Percentiles rank a stretch among this genome's conserved stretches.
phyloP scores from a whole-genome alignment of 2,113 vertebrate genomes.

The Aplodontia rufa region DNA sequence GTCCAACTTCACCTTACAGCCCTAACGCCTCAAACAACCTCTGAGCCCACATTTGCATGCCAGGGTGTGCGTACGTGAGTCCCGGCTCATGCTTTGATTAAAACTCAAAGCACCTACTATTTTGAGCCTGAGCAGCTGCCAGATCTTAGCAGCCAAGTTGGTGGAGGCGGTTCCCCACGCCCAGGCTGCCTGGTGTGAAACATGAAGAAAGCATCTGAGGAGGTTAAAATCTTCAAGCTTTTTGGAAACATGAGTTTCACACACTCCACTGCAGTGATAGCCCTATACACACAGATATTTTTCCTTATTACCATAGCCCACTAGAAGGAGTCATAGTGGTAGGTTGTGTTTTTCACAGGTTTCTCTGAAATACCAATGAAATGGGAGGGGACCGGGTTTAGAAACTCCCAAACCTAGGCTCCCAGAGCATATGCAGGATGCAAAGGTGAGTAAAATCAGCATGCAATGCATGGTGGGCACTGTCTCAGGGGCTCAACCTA shows the following conservation, averaged over 20 bases:
- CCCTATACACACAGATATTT: background rate
- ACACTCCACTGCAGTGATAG: background rate
- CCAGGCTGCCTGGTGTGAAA: slow-evolving; percentile 53
- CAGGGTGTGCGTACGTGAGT: slow-evolving; percentile 85
- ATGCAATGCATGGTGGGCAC: background rate
- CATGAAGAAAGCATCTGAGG: slow-evolving; percentile 5
- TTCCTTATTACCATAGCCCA: background rate
- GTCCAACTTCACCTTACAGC: slow-evolving; percentile 74
- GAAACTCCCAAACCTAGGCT: background rate
- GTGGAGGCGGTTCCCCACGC: slow-evolving; percentile 61
- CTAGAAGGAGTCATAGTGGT: background rate
- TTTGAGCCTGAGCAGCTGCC: slow-evolving; percentile 87
- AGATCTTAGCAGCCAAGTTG: slow-evolving; percentile 77
- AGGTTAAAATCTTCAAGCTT: slow-evolving; percentile 47
- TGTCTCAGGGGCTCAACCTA: no score
- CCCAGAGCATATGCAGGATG: background rate
- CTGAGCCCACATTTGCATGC: slow-evolving; percentile 61
- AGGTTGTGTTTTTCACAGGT: background rate
- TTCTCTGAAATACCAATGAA: background rate
- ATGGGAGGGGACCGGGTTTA: background rate
- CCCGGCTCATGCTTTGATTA: slow-evolving; percentile 83
- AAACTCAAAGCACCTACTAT: slow-evolving; percentile 86
- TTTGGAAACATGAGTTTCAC: background rate
- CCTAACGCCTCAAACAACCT: slow-evolving; percentile 70
- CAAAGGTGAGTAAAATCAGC: background rate